Evolutionary conservation across 1,140 invertebrate species (phyloP).

Genomic region (Drosophila quadrilineata): DNA sequence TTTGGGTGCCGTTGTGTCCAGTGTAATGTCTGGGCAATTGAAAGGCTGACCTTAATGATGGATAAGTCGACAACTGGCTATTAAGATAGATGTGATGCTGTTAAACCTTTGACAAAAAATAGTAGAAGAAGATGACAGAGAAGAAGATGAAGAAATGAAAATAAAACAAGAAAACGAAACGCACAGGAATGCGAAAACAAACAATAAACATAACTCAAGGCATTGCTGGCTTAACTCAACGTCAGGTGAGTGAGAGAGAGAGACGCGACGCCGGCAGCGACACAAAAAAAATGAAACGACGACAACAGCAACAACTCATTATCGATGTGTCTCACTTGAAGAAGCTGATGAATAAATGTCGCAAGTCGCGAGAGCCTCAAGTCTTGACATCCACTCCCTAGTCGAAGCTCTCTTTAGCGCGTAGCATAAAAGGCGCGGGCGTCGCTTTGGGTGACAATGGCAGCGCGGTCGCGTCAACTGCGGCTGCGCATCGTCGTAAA

Average conservation of each 20-base stretch:
- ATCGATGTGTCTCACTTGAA: conserved; percentile 38
- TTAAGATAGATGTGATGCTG: conserved; percentile 23
- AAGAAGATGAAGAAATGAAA: background rate
- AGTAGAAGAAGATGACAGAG: background rate
- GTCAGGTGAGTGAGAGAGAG: conserved; percentile 24
- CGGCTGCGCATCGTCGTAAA: conserved; percentile 11
- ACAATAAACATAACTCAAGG: conserved; percentile 48
- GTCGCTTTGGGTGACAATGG: conserved; percentile 40
- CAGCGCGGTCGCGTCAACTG: too few relatives aligned
- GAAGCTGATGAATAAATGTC: conserved; percentile 55
- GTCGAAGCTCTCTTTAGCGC: background rate
- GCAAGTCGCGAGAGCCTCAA: too few relatives aligned
- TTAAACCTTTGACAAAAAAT: conserved; percentile 14
- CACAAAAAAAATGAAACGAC: too few relatives aligned
- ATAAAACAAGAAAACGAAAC: background rate
- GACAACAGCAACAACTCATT: conserved; percentile 18
- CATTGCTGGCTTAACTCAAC: conserved; percentile 23
- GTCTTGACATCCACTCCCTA: conserved; percentile 16
- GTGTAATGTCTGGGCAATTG: conserved; percentile 18
- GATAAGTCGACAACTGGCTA: conserved; percentile 32
- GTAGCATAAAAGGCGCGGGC: conserved; percentile 30
- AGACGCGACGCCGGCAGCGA: background rate
- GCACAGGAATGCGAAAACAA: conserved; percentile 46
- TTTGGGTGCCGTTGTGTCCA: conserved; percentile 1
- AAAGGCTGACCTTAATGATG: conserved; percentile 55